Evolutionary conservation across 2,797 vertebrate species (phyloP).

Genomic region (Chanos chanos): DNA sequence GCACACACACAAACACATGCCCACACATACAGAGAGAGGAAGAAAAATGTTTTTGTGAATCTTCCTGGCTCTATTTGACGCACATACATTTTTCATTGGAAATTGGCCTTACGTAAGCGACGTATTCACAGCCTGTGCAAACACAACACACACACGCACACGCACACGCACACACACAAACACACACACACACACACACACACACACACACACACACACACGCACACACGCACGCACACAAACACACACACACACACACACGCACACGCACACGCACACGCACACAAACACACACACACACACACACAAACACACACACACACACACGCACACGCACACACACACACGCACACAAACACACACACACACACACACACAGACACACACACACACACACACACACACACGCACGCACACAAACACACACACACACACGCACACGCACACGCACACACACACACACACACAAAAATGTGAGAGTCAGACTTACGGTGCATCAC

Average conservation of each 20-base stretch:
- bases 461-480: neutral
- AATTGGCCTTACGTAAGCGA: neutral
- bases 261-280: neutral
- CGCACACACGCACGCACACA: no score
- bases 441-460: neutral
- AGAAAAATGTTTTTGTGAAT: no score
- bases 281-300: no score
- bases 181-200: neutral
- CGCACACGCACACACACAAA: no score
- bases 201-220: no score
- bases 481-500: constrained; percentile 77
- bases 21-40: neutral
- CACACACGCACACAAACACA: no score
- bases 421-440: neutral
- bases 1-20: no score
- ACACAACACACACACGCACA: neutral
- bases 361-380: neutral
- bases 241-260: neutral
- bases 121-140: neutral
- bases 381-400: neutral
- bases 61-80: no score
- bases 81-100: neutral
- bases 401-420: no score
- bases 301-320: no score
- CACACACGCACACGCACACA: no score